Percentiles rank a stretch among this genome's conserved stretches.
phyloP scores from a whole-genome alignment of 2,888 invertebrate species.

The Rosalia funebris region DNA sequence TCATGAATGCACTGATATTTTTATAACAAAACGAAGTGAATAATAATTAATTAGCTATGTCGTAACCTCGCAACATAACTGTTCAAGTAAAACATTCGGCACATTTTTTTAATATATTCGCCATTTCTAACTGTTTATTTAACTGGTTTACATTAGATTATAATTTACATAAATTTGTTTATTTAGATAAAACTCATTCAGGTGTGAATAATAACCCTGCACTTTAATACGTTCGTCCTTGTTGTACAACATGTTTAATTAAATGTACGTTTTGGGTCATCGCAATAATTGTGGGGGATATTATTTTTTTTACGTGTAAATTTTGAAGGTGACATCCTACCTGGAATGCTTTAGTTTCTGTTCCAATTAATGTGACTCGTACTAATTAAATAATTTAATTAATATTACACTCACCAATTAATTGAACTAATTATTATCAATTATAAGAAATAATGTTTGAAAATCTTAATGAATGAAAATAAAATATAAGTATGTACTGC shows the following conservation, averaged over 20 bases:
- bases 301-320: background rate
- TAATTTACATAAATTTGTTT: conserved; percentile 10
- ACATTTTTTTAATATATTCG: background rate
- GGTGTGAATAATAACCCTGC: background rate
- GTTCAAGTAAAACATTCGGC: background rate
- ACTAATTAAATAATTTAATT: no score
- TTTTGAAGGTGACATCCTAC: background rate
- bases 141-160: background rate
- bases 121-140: background rate
- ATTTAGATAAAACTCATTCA: background rate
- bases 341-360: background rate
- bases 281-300: no score
- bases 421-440: no score
- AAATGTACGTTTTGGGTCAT: no score
- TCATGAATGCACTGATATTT: background rate
- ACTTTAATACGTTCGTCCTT: background rate
- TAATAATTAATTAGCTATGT: background rate
- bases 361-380: no score
- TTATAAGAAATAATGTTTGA: no score
- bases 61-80: background rate
- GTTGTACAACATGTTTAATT: background rate
- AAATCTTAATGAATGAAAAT: no score
- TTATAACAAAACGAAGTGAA: background rate
- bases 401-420: no score
- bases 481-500: no score